A percentile compares a stretch with the other conserved stretches of the same genome.
These are phyloP conservation scores for Zosterops hypoxanthus DNA, from an alignment of 2,113 vertebrate genomes.

Conservation along the genomic window DNA sequence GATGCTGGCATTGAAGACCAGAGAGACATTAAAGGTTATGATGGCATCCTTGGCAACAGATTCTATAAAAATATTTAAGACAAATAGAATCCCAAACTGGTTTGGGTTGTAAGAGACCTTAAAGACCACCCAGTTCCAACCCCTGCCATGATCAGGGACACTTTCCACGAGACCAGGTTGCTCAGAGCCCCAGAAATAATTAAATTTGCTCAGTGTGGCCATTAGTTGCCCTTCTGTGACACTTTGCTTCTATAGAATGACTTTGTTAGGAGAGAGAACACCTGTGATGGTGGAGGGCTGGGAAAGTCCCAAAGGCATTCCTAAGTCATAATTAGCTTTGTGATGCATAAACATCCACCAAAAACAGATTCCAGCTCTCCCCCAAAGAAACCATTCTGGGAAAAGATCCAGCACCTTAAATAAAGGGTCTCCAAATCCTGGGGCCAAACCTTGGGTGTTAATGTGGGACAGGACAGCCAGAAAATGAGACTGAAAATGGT, in stretches of 20 bases:
- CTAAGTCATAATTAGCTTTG: neutral
- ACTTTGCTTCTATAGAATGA: neutral
- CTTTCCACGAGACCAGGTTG: neutral
- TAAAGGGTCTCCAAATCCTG: neutral
- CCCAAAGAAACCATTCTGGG: neutral
- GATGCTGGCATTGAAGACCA: neutral
- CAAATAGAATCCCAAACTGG: neutral
- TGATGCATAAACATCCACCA: neutral
- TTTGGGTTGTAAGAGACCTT: neutral
- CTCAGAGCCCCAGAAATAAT: neutral
- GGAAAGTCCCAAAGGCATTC: neutral
- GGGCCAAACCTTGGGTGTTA: neutral
- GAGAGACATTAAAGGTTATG: neutral
- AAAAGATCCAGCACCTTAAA: neutral
- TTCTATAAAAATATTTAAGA: neutral
- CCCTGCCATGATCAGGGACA: neutral
- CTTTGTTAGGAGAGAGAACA: neutral
- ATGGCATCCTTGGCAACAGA: neutral
- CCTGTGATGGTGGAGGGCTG: neutral
- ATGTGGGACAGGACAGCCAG: neutral
- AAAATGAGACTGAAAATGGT: fast-evolving
- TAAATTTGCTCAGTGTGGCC: neutral
- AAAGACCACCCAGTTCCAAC: neutral
- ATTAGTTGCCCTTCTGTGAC: neutral
- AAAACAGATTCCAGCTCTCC: neutral